Percentiles rank a stretch among this genome's conserved stretches.
phyloP scores from a whole-genome alignment of 2,797 vertebrate species.

The Thaleichthys pacificus region DNA sequence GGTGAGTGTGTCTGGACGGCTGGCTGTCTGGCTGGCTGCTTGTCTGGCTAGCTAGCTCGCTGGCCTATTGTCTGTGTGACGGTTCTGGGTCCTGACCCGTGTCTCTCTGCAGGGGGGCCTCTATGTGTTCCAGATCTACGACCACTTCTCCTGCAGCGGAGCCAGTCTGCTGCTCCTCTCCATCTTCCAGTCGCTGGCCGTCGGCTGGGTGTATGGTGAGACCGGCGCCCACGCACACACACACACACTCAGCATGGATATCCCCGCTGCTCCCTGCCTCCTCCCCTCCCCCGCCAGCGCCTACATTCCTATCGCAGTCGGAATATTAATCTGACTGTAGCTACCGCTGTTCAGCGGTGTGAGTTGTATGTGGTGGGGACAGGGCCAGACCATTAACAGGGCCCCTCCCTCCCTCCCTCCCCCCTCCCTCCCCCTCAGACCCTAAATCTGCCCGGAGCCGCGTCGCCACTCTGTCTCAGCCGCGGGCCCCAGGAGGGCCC shows the following conservation, averaged over 20 bases:
- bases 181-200: conserved; percentile 83
- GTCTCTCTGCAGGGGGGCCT: conserved; percentile 81
- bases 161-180: conserved; percentile 86
- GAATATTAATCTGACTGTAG: conserved; percentile 48
- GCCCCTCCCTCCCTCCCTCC: background rate
- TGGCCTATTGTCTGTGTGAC: background rate
- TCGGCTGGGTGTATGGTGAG: conserved; percentile 92
- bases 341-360: background rate
- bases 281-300: conserved; percentile 39
- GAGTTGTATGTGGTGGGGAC: conserved; percentile 1
- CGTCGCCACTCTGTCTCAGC: conserved; percentile 57
- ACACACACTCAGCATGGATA: conserved; percentile 12
- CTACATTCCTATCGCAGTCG: conserved; percentile 47
- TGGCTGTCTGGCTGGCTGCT: background rate
- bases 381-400: background rate
- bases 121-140: conserved; percentile 93
- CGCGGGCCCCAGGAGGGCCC: conserved; percentile 50
- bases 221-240: conserved; percentile 29
- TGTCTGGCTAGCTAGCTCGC: background rate
- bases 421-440: conserved; percentile 31
- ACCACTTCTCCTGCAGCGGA: conserved; percentile 89
- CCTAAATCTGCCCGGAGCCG: conserved; percentile 59
- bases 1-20: conserved; percentile 62
- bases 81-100: background rate
- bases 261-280: conserved; percentile 28